These are phyloP conservation scores for Myotis planiceps DNA, from an alignment of 2,797 vertebrate species.

Conservation along the genomic window DNA sequence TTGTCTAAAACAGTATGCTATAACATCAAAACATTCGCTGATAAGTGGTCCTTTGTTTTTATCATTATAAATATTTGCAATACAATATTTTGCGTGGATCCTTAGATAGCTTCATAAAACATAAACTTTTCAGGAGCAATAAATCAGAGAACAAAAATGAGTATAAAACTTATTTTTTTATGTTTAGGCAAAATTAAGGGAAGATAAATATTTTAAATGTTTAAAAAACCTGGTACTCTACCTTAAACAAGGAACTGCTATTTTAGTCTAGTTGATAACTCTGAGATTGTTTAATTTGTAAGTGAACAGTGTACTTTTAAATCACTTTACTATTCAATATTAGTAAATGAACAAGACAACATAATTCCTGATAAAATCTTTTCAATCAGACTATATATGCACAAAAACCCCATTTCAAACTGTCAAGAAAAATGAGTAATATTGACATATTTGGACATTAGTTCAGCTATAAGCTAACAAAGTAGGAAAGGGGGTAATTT, in stretches of 20 bases:
- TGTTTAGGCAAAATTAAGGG: conserved; percentile 38
- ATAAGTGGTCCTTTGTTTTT: conserved; percentile 13
- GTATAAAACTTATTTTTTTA: conserved; percentile 70
- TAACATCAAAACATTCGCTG: conserved; percentile 33
- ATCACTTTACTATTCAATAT: conserved; percentile 48
- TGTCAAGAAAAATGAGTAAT: conserved; percentile 52
- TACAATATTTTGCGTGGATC: conserved; percentile 77
- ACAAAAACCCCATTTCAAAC: conserved; percentile 23
- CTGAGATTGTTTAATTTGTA: conserved; percentile 15
- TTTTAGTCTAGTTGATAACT: conserved; percentile 70
- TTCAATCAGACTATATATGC: background rate
- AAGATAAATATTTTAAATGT: conserved; percentile 9
- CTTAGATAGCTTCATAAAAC: conserved; percentile 70
- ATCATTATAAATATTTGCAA: conserved; percentile 69
- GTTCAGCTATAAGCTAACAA: background rate
- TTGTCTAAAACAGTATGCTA: conserved; percentile 51
- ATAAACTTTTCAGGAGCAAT: conserved; percentile 71
- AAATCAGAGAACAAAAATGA: conserved; percentile 71
- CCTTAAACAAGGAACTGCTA: conserved; percentile 59
- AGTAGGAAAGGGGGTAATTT: conserved; percentile 18
- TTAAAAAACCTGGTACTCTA: conserved; percentile 61
- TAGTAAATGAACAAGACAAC: conserved; percentile 30
- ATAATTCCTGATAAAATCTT: conserved; percentile 41
- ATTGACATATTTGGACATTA: background rate
- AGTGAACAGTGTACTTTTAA: conserved; percentile 70